These are phyloP conservation scores for Labeo catla DNA, from an alignment of 2,113 vertebrate genomes.

Conservation along the genomic window DNA sequence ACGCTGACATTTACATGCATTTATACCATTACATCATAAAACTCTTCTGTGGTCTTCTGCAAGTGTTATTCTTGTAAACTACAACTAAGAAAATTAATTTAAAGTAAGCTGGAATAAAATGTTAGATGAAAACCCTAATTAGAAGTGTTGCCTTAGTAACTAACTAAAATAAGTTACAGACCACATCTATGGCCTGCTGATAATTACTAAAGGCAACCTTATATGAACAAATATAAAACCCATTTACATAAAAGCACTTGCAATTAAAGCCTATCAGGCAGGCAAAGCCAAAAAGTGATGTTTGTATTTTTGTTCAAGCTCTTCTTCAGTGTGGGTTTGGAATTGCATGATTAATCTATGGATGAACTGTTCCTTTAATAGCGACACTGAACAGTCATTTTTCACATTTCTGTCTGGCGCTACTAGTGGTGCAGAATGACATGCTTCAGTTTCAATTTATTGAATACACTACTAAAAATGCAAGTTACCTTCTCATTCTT, in stretches of 20 bases:
- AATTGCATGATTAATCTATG: background rate
- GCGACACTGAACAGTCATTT: background rate
- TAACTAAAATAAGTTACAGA: background rate
- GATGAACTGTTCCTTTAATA: background rate
- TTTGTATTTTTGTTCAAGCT: background rate
- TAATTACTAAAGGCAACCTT: no score
- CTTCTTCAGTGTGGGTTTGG: background rate
- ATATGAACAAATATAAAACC: no score
- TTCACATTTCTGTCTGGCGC: background rate
- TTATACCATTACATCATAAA: background rate
- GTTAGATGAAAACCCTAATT: background rate
- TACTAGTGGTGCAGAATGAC: background rate
- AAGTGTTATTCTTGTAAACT: background rate
- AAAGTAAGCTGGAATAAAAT: background rate
- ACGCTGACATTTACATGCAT: background rate
- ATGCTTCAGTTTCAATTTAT: background rate
- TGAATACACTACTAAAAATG: background rate
- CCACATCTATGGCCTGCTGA: no score
- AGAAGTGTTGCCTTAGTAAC: background rate
- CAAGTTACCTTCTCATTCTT: conserved; percentile 82
- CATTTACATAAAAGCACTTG: no score
- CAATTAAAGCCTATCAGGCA: no score
- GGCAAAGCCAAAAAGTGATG: no score
- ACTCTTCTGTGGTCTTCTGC: background rate
- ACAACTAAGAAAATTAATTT: background rate